These are phyloP conservation scores for Belgica antarctica DNA, from an alignment of 2,888 invertebrate genomes.

Conservation along the genomic window DNA sequence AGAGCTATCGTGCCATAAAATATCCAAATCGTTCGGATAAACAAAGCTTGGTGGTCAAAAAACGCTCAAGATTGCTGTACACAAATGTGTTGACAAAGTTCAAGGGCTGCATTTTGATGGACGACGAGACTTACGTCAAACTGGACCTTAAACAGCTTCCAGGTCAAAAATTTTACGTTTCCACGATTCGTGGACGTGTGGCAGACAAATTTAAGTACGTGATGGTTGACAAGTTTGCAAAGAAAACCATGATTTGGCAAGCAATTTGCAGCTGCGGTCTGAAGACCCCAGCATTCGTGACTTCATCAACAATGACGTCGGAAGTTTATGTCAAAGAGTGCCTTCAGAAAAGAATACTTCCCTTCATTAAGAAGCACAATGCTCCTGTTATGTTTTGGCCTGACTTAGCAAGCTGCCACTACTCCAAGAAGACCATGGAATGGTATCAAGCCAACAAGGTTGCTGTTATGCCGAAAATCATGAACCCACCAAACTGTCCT, in stretches of 20 bases:
- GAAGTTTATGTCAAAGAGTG: slow-evolving; percentile 10
- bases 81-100: not conserved
- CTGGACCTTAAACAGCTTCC: not conserved
- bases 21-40: not conserved
- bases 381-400: slow-evolving; percentile 34
- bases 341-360: slow-evolving; percentile 9
- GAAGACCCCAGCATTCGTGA: not conserved
- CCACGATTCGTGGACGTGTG: too few relatives aligned
- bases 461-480: slow-evolving; percentile 42
- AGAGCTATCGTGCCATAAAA: not conserved
- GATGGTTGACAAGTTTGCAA: too few relatives aligned
- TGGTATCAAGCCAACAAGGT: slow-evolving; percentile 36
- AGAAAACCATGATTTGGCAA: not conserved
- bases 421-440: slow-evolving; percentile 23
- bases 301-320: not conserved
- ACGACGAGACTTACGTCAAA: slow-evolving; percentile 19
- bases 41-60: too few relatives aligned
- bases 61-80: not conserved
- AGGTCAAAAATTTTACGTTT: not conserved
- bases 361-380: not conserved
- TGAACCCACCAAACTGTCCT: slow-evolving; percentile 44
- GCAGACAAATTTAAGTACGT: not conserved
- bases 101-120: not conserved
- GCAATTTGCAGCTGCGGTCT: slow-evolving; percentile 2
- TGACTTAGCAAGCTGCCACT: slow-evolving; percentile 41